These are phyloP conservation scores for Ophion obscuratus DNA, from an alignment of 2,888 invertebrate species.

Conservation along the genomic window DNA sequence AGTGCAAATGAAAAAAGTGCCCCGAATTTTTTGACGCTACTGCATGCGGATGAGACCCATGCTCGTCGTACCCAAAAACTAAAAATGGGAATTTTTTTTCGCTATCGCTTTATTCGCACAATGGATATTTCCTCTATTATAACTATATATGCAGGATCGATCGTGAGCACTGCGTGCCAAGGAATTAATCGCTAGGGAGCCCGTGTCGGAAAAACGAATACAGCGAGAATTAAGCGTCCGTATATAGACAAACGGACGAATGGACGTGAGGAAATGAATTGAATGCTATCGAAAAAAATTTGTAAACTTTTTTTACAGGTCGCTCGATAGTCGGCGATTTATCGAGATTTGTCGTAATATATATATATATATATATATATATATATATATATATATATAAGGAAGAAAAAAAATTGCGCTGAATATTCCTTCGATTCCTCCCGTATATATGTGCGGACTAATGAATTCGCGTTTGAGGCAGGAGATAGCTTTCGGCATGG, in stretches of 20 bases:
- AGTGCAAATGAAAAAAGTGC: background rate
- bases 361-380: background rate
- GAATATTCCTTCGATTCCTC: background rate
- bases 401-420: background rate
- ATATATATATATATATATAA: too few relatives aligned
- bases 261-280: slow-evolving; percentile 29
- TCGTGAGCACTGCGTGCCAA: slow-evolving; percentile 3
- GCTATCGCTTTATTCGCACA: slow-evolving; percentile 1
- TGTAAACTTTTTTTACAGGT: background rate
- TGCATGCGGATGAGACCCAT: background rate
- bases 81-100: background rate
- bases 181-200: slow-evolving; percentile 39
- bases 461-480: background rate
- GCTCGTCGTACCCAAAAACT: background rate
- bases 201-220: slow-evolving; percentile 42
- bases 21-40: background rate
- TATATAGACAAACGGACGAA: background rate
- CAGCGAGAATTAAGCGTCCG: slow-evolving; percentile 8
- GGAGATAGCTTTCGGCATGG: background rate
- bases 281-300: slow-evolving; percentile 20
- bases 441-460: background rate
- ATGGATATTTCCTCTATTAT: background rate
- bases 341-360: slow-evolving; percentile 31
- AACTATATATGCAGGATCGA: slow-evolving; percentile 20
- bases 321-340: slow-evolving; percentile 27